A percentile compares a stretch with the other conserved stretches of the same genome.
These are phyloP conservation scores for Phrynosoma blainvillii DNA, from an alignment of 2,113 vertebrate species.

Conservation along the genomic window DNA sequence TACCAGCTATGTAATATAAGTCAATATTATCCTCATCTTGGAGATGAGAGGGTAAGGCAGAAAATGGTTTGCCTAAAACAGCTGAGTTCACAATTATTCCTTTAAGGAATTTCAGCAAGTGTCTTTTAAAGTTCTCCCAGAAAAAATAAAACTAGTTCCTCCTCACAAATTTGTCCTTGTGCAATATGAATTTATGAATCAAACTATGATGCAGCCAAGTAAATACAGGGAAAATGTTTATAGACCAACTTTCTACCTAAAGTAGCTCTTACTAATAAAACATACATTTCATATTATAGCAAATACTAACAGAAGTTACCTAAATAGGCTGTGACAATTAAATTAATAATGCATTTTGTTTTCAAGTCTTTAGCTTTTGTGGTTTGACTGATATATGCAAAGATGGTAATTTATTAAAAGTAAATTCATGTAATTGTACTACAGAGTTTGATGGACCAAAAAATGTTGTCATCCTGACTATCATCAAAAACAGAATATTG, in stretches of 20 bases:
- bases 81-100: background rate
- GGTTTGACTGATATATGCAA: constrained; percentile 98
- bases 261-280: background rate
- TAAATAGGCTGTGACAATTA: constrained; percentile 84
- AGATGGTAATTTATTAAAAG: constrained; percentile 98
- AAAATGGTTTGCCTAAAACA: background rate
- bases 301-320: constrained; percentile 81
- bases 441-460: constrained; percentile 93
- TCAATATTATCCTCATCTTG: background rate
- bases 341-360: constrained; percentile 99
- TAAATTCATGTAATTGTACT: constrained; percentile 94
- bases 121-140: background rate
- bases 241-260: background rate
- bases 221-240: background rate
- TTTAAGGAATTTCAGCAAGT: background rate
- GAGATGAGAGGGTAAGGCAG: background rate
- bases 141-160: background rate
- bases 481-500: constrained; percentile 84
- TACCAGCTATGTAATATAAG: background rate
- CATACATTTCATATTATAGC: constrained; percentile 72
- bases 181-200: too few species aligned
- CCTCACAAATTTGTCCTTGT: background rate
- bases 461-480: constrained; percentile 92
- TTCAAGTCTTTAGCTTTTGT: constrained; percentile 89
- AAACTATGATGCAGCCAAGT: background rate